Conservation (phyloP, 2,113 vertebrate genomes). For the Ploceus nigricollis region DNA sequence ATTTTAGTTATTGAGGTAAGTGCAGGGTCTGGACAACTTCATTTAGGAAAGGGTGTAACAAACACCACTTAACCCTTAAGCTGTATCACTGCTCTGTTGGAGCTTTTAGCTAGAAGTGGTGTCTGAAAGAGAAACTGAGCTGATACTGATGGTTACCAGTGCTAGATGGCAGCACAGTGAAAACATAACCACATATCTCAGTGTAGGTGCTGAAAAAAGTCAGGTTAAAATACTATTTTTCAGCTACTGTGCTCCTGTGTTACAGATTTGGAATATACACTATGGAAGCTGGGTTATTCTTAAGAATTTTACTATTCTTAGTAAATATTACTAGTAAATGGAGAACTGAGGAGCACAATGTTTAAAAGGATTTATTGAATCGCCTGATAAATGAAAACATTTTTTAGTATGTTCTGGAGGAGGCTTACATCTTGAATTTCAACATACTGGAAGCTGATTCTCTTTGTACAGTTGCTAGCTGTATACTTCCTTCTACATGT, state of each 20-base stretch:
- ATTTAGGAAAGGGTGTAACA: background rate
- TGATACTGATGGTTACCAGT: background rate
- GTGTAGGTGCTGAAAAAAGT: background rate
- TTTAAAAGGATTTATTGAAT: conserved; percentile 43
- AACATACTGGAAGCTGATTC: background rate
- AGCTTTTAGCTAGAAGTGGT: background rate
- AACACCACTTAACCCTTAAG: background rate
- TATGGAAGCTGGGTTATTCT: background rate
- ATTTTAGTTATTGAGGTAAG: background rate
- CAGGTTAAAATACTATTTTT: background rate
- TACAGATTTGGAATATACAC: background rate
- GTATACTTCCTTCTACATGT: background rate
- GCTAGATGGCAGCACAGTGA: background rate
- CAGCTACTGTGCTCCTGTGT: background rate
- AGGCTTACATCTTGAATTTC: background rate
- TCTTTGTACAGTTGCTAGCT: background rate
- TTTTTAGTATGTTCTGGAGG: background rate
- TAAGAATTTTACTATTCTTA: background rate
- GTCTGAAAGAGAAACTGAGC: background rate
- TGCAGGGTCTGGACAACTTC: background rate
- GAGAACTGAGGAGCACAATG: background rate
- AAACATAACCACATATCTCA: fast-evolving
- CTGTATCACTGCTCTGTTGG: background rate
- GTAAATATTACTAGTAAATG: background rate
- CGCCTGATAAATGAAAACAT: background rate